These are phyloP conservation scores for Pogonocichla stellata DNA, from an alignment of 2,113 vertebrate species.

Conservation along the genomic window DNA sequence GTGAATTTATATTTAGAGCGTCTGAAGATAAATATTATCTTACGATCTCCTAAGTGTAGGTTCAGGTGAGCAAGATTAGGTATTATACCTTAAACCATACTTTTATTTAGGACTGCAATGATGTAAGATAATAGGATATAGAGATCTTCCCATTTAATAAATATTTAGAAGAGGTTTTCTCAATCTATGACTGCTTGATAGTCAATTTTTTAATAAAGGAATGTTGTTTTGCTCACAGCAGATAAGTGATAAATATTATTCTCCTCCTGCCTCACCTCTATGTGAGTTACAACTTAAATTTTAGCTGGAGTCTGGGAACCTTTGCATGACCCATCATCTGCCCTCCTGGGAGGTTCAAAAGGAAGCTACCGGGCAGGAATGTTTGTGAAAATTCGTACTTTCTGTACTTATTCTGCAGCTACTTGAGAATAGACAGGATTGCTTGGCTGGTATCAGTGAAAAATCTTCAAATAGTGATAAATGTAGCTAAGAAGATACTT, in stretches of 20 bases:
- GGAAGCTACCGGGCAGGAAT: neutral
- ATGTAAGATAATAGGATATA: neutral
- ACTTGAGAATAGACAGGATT: neutral
- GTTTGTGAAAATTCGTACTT: neutral
- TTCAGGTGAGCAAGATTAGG: neutral
- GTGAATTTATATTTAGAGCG: neutral
- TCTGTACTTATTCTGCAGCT: neutral
- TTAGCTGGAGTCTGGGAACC: neutral
- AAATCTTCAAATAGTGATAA: neutral
- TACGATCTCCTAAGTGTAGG: neutral
- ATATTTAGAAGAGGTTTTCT: neutral
- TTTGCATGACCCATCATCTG: neutral
- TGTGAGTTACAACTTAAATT: neutral
- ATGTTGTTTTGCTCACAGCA: neutral
- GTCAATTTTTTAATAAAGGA: neutral
- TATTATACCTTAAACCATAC: neutral
- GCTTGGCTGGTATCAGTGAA: neutral
- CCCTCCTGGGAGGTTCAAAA: neutral
- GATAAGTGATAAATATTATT: neutral
- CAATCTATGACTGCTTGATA: neutral
- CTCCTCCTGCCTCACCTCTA: neutral
- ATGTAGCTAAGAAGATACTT: neutral
- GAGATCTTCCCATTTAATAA: neutral
- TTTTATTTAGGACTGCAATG: neutral
- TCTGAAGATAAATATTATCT: neutral